phyloP scores from a whole-genome alignment of 2,113 vertebrate genomes.

The Tetrax tetrax region DNA sequence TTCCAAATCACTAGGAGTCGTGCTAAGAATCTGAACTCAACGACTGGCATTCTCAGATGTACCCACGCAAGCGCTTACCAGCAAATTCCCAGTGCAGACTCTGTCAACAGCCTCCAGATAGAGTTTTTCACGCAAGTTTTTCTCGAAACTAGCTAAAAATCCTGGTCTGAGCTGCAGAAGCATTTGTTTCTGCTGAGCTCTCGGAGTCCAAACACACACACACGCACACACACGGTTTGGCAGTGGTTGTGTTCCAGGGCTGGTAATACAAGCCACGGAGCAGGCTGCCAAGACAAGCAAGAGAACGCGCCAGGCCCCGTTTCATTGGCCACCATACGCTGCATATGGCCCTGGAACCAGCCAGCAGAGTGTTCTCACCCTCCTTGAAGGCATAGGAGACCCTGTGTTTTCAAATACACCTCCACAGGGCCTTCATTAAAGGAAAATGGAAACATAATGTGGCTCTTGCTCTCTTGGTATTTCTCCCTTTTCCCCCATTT shows the following conservation, averaged over 20 bases:
- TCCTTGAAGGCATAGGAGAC: slow-evolving; percentile 84
- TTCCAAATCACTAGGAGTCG: not conserved
- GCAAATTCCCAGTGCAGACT: not conserved
- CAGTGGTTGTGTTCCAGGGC: slow-evolving; percentile 80
- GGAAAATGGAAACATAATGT: slow-evolving; percentile 81
- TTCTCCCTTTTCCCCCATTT: slow-evolving; percentile 71
- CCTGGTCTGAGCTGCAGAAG: slow-evolving; percentile 60
- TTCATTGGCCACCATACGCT: slow-evolving; percentile 83
- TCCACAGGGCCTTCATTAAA: slow-evolving; percentile 83
- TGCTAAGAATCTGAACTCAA: not conserved
- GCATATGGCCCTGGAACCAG: slow-evolving; percentile 82
- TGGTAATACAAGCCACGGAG: slow-evolving; percentile 82
- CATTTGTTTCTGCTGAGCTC: slow-evolving; percentile 75
- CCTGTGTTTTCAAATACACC: slow-evolving; percentile 85
- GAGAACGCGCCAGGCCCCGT: slow-evolving; percentile 77
- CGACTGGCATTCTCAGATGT: not conserved
- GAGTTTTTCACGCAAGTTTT: slow-evolving; percentile 9
- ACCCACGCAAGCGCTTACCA: not conserved
- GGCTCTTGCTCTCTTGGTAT: slow-evolving; percentile 61
- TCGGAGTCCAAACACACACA: slow-evolving; percentile 67
- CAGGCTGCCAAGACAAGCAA: slow-evolving; percentile 84
- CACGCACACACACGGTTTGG: slow-evolving; percentile 71
- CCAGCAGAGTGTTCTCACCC: slow-evolving; percentile 82
- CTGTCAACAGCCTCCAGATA: not conserved
- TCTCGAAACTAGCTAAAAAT: slow-evolving; percentile 61